phyloP scores from a whole-genome alignment of 2,888 invertebrate species.

The Metopia argyrocephala region DNA sequence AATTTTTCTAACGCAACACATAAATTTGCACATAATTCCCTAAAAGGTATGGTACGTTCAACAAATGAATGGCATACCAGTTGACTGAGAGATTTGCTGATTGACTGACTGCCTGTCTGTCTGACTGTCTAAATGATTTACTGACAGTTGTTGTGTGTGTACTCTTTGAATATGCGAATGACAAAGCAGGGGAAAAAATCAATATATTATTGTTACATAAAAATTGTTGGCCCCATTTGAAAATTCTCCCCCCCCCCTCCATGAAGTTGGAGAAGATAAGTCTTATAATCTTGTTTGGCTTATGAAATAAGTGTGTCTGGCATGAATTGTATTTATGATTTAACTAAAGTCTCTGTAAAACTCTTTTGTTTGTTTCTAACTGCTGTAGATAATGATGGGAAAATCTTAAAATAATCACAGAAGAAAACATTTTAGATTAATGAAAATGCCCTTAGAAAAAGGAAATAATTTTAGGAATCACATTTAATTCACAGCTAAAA shows the following conservation, averaged over 20 bases:
- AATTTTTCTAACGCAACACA: slow-evolving; percentile 33
- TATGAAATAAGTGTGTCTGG: slow-evolving; percentile 12
- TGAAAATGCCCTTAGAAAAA: not conserved
- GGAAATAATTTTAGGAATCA: not conserved
- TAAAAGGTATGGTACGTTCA: slow-evolving; percentile 36
- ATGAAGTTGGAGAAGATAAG: not conserved
- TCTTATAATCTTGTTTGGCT: not conserved
- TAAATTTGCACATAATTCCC: slow-evolving; percentile 26
- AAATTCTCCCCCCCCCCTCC: not conserved
- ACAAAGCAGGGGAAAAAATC: slow-evolving; percentile 31
- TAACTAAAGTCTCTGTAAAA: not conserved
- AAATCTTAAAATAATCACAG: slow-evolving; percentile 16
- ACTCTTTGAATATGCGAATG: no score
- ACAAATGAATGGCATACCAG: not conserved
- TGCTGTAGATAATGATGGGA: slow-evolving; percentile 20
- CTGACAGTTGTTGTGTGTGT: not conserved
- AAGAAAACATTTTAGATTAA: not conserved
- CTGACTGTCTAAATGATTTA: no score
- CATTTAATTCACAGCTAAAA: not conserved
- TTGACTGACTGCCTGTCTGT: no score
- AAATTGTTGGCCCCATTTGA: slow-evolving; percentile 17
- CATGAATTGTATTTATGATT: slow-evolving; percentile 15
- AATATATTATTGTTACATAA: slow-evolving; percentile 36
- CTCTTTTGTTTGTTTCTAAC: slow-evolving; percentile 17
- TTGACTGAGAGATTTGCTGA: not conserved